Conservation (phyloP, 2,888 invertebrate genomes). For the Beris chalybata region DNA sequence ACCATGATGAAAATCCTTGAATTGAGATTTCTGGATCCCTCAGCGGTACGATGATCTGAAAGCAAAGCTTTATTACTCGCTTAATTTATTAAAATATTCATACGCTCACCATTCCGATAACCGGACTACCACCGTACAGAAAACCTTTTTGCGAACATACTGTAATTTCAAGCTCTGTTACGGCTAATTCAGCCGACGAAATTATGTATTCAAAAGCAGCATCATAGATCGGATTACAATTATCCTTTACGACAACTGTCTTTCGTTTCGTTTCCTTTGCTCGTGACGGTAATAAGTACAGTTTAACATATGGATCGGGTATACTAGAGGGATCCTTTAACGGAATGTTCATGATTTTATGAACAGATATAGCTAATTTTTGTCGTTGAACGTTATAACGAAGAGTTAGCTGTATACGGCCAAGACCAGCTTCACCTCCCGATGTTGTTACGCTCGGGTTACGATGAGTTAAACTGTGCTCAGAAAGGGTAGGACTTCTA, state of each 20-base stretch:
- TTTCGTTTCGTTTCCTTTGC: slow-evolving; percentile 86
- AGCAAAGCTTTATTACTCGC: slow-evolving; percentile 28
- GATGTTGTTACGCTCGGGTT: slow-evolving; percentile 64
- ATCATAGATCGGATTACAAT: slow-evolving; percentile 88
- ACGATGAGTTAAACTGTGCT: slow-evolving; percentile 60
- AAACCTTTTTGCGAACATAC: slow-evolving; percentile 88
- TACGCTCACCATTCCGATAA: slow-evolving; percentile 73
- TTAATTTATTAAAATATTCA: neutral
- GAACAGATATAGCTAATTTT: slow-evolving; percentile 79
- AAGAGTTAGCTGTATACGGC: slow-evolving; percentile 81
- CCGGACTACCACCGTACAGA: slow-evolving; percentile 76
- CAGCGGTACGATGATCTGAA: slow-evolving; percentile 49
- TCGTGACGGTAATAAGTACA: slow-evolving; percentile 82
- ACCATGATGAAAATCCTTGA: slow-evolving; percentile 51
- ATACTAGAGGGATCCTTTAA: slow-evolving; percentile 78
- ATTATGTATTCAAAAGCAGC: slow-evolving; percentile 89
- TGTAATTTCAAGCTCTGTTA: slow-evolving; percentile 78
- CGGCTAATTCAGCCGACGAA: slow-evolving; percentile 76
- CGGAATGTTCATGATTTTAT: slow-evolving; percentile 87
- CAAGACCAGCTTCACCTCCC: slow-evolving; percentile 74
- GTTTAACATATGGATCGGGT: slow-evolving; percentile 88
- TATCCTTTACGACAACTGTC: slow-evolving; percentile 80
- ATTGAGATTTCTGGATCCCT: slow-evolving; percentile 50
- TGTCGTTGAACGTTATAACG: slow-evolving; percentile 84
- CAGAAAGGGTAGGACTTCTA: neutral